These are phyloP conservation scores for Tigriopus californicus DNA, from an alignment of 2,888 invertebrate species.

Conservation along the genomic window DNA sequence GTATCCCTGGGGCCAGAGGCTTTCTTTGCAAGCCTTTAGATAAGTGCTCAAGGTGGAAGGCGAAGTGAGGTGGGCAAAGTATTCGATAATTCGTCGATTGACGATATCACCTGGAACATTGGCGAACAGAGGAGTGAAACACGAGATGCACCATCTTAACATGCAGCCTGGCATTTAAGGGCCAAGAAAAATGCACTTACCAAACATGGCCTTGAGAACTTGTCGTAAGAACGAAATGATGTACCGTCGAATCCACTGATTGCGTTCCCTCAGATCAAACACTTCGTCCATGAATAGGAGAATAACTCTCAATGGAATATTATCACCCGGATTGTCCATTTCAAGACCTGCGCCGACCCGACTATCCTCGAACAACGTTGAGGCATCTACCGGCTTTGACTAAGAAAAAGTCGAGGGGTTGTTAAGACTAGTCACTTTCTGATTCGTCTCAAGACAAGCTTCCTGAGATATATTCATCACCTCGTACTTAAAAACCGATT, in stretches of 20 bases:
- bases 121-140: no score
- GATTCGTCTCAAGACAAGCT: no score
- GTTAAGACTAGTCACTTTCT: no score
- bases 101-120: conserved; percentile 64
- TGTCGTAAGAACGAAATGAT: conserved; percentile 54
- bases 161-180: no score
- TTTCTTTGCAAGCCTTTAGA: conserved; percentile 58
- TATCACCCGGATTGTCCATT: conserved; percentile 22
- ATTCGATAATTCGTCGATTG: conserved; percentile 67
- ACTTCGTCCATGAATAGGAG: conserved; percentile 63
- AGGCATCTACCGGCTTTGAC: no score
- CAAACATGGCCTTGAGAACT: conserved; percentile 43
- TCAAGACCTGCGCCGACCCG: conserved; percentile 28
- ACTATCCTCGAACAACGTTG: background rate
- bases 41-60: conserved; percentile 74
- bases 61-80: conserved; percentile 65
- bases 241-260: conserved; percentile 58
- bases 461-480: no score
- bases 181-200: conserved; percentile 22
- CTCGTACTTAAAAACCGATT: no score
- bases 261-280: conserved; percentile 57
- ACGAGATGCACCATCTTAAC: no score
- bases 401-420: no score
- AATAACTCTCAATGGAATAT: conserved; percentile 52
- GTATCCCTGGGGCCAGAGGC: conserved; percentile 38